Evolutionary conservation across 2,797 vertebrate genomes (phyloP).

Genomic region (Leptoclinus maculatus): DNA sequence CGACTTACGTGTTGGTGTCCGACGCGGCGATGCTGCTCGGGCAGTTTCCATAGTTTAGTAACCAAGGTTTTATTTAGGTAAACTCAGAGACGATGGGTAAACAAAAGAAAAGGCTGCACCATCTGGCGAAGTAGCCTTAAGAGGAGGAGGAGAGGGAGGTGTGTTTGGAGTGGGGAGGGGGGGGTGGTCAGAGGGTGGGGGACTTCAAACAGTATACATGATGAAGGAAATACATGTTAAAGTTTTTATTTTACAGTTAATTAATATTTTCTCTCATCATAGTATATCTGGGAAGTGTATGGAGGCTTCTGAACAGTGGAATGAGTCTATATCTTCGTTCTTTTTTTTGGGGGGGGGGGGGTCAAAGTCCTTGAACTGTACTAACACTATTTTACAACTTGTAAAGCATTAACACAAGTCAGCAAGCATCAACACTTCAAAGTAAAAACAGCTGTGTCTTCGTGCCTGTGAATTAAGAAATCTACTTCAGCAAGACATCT

Average conservation of each 20-base stretch:
- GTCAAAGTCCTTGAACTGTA: neutral
- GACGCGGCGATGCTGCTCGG: constrained; percentile 45
- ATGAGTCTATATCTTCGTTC: neutral
- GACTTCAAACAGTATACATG: neutral
- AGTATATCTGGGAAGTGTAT: neutral
- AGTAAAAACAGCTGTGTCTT: neutral
- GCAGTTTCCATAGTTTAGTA: constrained; percentile 74
- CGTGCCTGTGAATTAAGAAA: neutral
- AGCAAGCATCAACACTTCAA: neutral
- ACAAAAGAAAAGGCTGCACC: constrained; percentile 85
- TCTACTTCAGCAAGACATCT: neutral
- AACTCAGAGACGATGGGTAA: constrained; percentile 77
- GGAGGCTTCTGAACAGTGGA: neutral
- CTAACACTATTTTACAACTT: neutral
- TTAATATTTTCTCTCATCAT: no score
- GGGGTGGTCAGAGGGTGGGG: neutral
- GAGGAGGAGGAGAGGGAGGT: constrained; percentile 87
- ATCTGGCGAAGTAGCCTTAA: constrained; percentile 87
- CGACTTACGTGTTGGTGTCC: constrained; percentile 67
- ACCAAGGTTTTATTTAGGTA: constrained; percentile 69
- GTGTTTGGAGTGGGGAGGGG: constrained; percentile 82
- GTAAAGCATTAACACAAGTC: neutral
- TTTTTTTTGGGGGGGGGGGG: neutral
- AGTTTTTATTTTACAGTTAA: neutral
- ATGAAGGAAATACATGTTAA: neutral